phyloP scores from a whole-genome alignment of 2,888 invertebrate species.

The Apamea sordens region DNA sequence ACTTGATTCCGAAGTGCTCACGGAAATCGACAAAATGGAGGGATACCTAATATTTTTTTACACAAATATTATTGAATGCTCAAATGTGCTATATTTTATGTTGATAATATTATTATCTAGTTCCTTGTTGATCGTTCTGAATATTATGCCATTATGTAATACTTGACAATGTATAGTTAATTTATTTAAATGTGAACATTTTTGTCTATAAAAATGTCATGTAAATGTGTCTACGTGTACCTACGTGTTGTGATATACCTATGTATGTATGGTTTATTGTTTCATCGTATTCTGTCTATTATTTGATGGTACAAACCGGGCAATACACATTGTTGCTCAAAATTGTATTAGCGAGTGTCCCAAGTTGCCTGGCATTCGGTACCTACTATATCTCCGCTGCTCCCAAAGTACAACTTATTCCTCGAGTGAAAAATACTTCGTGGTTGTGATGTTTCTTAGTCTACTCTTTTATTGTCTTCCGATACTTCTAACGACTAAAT shows the following conservation, averaged over 20 bases:
- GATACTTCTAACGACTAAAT: conserved; percentile 78
- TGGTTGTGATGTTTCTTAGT: conserved; percentile 86
- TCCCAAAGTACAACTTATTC: conserved; percentile 72
- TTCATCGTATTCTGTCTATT: conserved; percentile 80
- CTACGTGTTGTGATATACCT: conserved; percentile 87
- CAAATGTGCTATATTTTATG: conserved; percentile 87
- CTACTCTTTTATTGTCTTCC: conserved; percentile 85
- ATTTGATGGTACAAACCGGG: conserved; percentile 83
- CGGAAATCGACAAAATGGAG: conserved; percentile 76
- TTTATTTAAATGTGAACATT: conserved; percentile 77
- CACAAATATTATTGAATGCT: conserved; percentile 87
- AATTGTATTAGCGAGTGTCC: conserved; percentile 52
- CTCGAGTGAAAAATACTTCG: conserved; percentile 78
- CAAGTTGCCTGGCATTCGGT: conserved; percentile 60
- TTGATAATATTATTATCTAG: conserved; percentile 87
- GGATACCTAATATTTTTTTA: conserved; percentile 87
- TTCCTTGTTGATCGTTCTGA: conserved; percentile 84
- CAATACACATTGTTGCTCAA: conserved; percentile 85
- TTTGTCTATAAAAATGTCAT: conserved; percentile 76
- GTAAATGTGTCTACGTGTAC: conserved; percentile 79
- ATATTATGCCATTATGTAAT: conserved; percentile 80
- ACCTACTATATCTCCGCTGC: conserved; percentile 66
- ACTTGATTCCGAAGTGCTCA: conserved; percentile 75
- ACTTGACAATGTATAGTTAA: conserved; percentile 79
- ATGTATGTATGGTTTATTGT: conserved; percentile 83